Percentiles rank a stretch among this genome's conserved stretches.
Conservation (phyloP, 1,140 invertebrate genomes). For the Plutomurus gul region DNA sequence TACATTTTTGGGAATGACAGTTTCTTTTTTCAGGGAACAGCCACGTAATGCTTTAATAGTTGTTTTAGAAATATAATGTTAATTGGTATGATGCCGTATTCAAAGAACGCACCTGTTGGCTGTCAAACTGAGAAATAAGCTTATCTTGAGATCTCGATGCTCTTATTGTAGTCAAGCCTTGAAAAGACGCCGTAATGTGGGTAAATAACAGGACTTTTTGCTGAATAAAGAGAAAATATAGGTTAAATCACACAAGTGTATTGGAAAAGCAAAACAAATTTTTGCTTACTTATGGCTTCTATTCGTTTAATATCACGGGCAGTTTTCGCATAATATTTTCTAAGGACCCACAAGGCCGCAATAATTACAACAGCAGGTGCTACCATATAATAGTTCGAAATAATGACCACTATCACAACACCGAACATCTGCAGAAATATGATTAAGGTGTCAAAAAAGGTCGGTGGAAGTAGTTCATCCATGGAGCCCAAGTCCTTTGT, state of each 20-base stretch:
- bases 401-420: constrained; percentile 36
- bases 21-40: too few relatives aligned
- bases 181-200: constrained; percentile 83
- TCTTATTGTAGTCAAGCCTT: constrained; percentile 86
- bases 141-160: constrained; percentile 76
- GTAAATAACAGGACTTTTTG: constrained; percentile 80
- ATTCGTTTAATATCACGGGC: constrained; percentile 66
- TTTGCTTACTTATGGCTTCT: constrained; percentile 57
- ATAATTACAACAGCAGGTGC: constrained; percentile 63
- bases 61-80: too few relatives aligned
- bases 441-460: constrained; percentile 58
- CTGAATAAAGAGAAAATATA: constrained; percentile 53
- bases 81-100: too few relatives aligned
- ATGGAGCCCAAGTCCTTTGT: constrained; percentile 60
- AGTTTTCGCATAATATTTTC: constrained; percentile 66
- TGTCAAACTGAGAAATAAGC: constrained; percentile 78
- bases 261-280: constrained; percentile 38
- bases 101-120: constrained; percentile 61
- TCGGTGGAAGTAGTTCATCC: constrained; percentile 65
- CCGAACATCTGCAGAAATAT: constrained; percentile 31
- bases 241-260: background rate
- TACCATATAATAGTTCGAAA: constrained; percentile 61
- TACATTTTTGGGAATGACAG: background rate
- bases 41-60: too few relatives aligned
- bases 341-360: constrained; percentile 61